Evolutionary conservation across 2,797 vertebrate genomes (phyloP).

Genomic region (Phrynocephalus vlangalii): DNA sequence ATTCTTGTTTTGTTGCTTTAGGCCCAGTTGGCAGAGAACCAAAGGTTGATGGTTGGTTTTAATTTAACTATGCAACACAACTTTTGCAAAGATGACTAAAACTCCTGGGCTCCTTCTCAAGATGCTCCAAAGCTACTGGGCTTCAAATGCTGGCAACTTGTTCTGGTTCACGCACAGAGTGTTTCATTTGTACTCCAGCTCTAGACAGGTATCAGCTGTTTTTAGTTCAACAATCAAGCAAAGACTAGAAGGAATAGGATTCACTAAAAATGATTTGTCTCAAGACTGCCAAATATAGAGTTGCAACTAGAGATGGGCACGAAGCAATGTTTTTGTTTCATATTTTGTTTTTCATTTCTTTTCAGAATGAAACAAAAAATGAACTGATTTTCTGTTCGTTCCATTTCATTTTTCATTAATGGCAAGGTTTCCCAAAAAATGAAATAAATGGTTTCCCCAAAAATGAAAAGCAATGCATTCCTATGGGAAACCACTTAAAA

Average conservation of each 20-base stretch:
- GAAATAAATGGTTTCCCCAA: no score
- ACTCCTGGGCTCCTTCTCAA: not conserved
- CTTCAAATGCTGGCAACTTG: not conserved
- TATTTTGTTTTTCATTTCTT: no score
- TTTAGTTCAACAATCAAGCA: not conserved
- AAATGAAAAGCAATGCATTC: no score
- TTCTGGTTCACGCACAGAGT: not conserved
- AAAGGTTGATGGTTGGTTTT: not conserved
- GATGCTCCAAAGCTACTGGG: not conserved
- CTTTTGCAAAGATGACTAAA: not conserved
- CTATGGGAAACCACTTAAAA: no score
- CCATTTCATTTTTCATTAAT: no score
- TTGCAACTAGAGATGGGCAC: no score
- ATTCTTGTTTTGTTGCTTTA: not conserved
- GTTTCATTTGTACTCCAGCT: not conserved
- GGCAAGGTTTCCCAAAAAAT: no score
- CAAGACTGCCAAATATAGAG: not conserved
- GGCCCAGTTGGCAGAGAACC: not conserved
- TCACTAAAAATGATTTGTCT: not conserved
- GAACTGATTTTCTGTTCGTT: no score
- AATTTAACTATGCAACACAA: not conserved
- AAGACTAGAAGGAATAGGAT: not conserved
- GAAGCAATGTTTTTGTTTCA: no score
- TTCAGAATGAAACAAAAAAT: no score
- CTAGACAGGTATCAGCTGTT: not conserved